Conservation (phyloP, 2,888 invertebrate species). For the Entomobrya multifasciata region DNA sequence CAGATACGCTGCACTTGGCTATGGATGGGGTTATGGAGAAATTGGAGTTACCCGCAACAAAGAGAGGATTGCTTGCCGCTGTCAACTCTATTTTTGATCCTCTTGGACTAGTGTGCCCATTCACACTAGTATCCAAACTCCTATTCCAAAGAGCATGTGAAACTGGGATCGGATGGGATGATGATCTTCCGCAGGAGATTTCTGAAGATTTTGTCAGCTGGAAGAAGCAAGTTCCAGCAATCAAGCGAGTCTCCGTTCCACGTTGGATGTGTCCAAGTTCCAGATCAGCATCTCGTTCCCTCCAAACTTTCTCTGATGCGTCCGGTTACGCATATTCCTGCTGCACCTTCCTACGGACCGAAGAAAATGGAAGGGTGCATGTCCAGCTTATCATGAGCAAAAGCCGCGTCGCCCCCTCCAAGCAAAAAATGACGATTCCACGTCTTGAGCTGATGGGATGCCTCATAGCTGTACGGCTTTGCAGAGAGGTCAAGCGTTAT, state of each 20-base stretch:
- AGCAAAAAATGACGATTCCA: not conserved
- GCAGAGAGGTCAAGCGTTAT: not conserved
- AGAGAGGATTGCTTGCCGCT: too few species aligned
- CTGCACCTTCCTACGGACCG: constrained; percentile 42
- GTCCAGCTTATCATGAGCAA: not conserved
- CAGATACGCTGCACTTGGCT: not conserved
- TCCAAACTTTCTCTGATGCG: constrained; percentile 13
- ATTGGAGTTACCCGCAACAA: too few species aligned
- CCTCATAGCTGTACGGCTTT: not conserved
- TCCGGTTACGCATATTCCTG: constrained; percentile 57
- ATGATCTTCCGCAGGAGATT: not conserved
- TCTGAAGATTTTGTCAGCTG: not conserved
- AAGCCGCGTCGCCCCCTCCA: constrained; percentile 15
- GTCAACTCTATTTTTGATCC: too few species aligned
- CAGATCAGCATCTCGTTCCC: too few species aligned
- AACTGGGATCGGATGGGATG: not conserved
- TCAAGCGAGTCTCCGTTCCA: too few species aligned
- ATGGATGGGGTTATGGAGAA: too few species aligned
- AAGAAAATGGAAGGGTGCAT: not conserved
- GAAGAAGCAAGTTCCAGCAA: not conserved
- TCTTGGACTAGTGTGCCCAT: not conserved
- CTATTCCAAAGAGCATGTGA: not conserved
- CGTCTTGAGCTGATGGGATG: not conserved
- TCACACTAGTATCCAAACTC: not conserved
- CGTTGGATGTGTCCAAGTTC: too few species aligned